Evolutionary conservation across 92 coral and sea anemone genomes (phyloP), one percentile per base, ranked within the genome.

Genomic region (Desmophyllum pertusum): DNA sequence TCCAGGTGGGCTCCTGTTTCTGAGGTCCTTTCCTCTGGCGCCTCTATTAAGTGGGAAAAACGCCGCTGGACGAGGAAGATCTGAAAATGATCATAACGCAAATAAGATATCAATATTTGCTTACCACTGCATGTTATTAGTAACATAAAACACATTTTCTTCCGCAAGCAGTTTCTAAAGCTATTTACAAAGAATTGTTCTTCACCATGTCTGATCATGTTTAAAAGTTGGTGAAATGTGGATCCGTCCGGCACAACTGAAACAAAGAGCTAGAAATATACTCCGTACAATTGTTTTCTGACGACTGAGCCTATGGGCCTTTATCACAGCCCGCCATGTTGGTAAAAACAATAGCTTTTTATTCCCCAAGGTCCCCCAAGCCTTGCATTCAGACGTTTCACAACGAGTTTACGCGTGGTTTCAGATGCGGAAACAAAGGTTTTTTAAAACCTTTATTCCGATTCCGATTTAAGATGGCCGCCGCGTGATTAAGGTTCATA

Each of bases 11-110:
- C 78, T 90, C 80, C 83, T 69, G 19, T 80, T 78, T 25, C 50
- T 73, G 23, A 80, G 30, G 62, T 90, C 94, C 61, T 84, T 77
- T n/a, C 94, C 94, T 57, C 84, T 78, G 6, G 89, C 75, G 37
- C 48, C 86, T 53, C 57, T 86, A 80, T 85, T 87, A 10, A 90
- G 87, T 10, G 94, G 89, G 89, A 72, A 90, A 61, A 87, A 67
- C 35, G 89, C 94, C 57, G 45, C 76, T 27, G 94, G 86, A 27
- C 81, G 63, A 2, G 94, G 94, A 67, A 87, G 78, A 64, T 78
- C 89, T 86, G 85, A 69, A 78, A 74, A 17, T 59, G 7, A 53
- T 19, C 13, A 21, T 23, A 33, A 77, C 3, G 42, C 4, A 77
- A 50, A 9, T 25, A 73, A 10, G 13, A 9, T 50, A 73, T 27